Evolutionary conservation across 2,888 invertebrate species (phyloP), one percentile per base, ranked within the genome.

Genomic region (Euclidia mi): DNA sequence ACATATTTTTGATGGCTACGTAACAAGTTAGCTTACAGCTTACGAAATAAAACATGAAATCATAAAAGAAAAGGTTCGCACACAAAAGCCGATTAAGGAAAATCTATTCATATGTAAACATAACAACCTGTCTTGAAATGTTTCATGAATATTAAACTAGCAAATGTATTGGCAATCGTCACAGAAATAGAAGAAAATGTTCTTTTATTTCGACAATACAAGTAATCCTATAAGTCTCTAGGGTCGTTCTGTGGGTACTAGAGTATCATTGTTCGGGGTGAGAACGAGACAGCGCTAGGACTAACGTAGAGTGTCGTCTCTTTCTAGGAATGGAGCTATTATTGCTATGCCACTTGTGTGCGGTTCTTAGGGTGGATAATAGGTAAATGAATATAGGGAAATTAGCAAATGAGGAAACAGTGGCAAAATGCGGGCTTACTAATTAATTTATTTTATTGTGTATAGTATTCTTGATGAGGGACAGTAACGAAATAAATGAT

Each of bases 81-180:
- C 20, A 53, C 25, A 44, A 40, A 64, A 64, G 40, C 50, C 46
- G 56, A 71, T 71, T 64, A 57, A 42, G 18, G 28, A 28, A 47
- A 56, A 56, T 49, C 42, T 55, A 46, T 56, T 70, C 53, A 53
- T 51, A 70, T 11, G 18, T 40, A 51, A 48, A 70, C 51, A 67
- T 46, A 32, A 42, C 31, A 60, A 70, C 58, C 58, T 48, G 63
- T 63, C 48, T 53, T 47, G 45, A 63, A 69, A 71, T 71, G 64
- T 56, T 67, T 55, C 67, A 67, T 71, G 68, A 67, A 67, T 70
- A 71, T 70, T 63, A 42, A 70, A 65, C 68, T 40, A 53, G 42
- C 49, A 55, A 71, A 63, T 55, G 55, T 67, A 70, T 67, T 57
- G 64, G 51, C 68, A 63, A 69, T 67, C 55, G 64, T 60, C 69